phyloP scores from a whole-genome alignment of 2,797 vertebrate genomes.

The Chloroceryle inda region DNA sequence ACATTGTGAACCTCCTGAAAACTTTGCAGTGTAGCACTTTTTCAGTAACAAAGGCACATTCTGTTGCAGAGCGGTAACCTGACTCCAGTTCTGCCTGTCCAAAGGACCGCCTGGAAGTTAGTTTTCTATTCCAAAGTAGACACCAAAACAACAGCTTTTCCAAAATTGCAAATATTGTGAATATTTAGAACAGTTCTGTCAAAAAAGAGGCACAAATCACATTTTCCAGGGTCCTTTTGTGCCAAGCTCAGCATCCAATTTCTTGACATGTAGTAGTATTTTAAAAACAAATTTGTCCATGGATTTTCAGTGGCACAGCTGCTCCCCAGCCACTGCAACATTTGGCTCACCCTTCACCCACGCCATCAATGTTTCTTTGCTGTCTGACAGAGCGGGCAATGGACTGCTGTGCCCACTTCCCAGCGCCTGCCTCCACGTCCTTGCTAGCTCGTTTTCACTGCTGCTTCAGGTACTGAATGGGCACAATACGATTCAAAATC shows the following conservation, averaged over 20 bases:
- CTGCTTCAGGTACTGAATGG: neutral
- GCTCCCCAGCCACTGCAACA: neutral
- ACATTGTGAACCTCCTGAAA: slow-evolving; percentile 32
- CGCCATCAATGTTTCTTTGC: neutral
- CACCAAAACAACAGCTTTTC: neutral
- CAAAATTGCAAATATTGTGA: slow-evolving; percentile 16
- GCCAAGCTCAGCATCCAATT: neutral
- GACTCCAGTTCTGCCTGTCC: neutral
- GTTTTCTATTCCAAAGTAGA: neutral
- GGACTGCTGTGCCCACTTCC: neutral
- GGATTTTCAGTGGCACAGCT: neutral
- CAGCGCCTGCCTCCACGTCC: neutral
- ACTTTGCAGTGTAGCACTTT: neutral
- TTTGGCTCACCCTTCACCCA: neutral
- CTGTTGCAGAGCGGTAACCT: slow-evolving; percentile 24
- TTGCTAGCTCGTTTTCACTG: neutral
- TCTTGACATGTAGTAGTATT: neutral
- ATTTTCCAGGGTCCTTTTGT: neutral
- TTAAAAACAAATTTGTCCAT: neutral
- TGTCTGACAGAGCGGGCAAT: neutral
- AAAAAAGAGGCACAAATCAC: neutral
- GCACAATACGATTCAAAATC: neutral
- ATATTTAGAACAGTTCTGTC: slow-evolving; percentile 6
- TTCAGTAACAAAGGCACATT: slow-evolving; percentile 19
- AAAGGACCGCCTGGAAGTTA: neutral